These are phyloP conservation scores for Pipistrellus pygmaeus DNA, from an alignment of 2,797 vertebrate genomes.

Conservation along the genomic window DNA sequence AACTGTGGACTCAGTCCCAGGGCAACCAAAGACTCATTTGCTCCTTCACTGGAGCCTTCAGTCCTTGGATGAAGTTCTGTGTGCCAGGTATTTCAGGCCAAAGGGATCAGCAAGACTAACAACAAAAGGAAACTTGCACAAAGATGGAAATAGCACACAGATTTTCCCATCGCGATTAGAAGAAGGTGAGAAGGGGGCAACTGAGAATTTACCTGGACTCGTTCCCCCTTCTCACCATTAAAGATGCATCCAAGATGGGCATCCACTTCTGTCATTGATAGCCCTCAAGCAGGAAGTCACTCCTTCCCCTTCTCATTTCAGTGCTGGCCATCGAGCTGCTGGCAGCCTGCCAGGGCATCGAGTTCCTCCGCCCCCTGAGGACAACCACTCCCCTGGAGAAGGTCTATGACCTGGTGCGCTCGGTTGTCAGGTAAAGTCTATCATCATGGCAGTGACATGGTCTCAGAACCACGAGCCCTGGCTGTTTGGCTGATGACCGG, in stretches of 20 bases:
- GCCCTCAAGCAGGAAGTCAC: background rate
- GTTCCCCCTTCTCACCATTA: background rate
- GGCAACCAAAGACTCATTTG: background rate
- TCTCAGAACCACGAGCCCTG: background rate
- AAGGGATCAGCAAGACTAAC: background rate
- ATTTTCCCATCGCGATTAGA: background rate
- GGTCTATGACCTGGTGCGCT: slow-evolving; percentile 98
- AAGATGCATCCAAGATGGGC: background rate
- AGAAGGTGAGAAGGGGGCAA: background rate
- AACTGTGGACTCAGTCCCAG: background rate
- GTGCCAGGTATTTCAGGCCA: background rate
- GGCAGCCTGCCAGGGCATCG: slow-evolving; percentile 98
- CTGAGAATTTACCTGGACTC: background rate
- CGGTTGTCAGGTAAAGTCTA: slow-evolving; percentile 94
- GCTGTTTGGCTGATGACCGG: slow-evolving; percentile 85
- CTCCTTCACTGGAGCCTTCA: background rate
- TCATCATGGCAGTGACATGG: background rate
- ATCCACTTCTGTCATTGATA: background rate
- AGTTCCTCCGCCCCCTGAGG: slow-evolving; percentile 97
- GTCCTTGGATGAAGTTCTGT: background rate
- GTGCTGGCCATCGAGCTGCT: slow-evolving; percentile 97
- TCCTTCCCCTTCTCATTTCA: slow-evolving; percentile 78
- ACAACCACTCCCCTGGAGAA: slow-evolving; percentile 98
- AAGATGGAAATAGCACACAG: background rate
- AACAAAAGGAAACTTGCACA: background rate